Evolutionary conservation across 2,888 invertebrate species (phyloP).

Genomic region (Adineta ricciae): DNA sequence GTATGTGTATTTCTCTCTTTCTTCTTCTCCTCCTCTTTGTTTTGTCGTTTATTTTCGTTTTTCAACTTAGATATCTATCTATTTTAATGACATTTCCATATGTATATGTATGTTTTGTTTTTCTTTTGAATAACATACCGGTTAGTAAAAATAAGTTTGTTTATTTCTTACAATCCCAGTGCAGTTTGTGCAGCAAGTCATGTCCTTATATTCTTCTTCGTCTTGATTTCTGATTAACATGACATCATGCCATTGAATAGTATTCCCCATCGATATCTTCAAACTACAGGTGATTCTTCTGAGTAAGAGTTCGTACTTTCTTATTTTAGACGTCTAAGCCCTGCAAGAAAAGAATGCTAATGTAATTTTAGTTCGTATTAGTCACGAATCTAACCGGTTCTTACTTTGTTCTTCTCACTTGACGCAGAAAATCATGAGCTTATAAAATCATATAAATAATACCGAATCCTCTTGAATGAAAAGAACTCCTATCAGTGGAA

Average conservation of each 20-base stretch:
- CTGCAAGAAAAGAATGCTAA: too few relatives aligned
- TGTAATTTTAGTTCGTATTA: too few relatives aligned
- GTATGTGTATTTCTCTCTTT: too few relatives aligned
- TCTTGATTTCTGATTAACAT: neutral
- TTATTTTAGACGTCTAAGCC: too few relatives aligned
- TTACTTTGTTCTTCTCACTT: neutral
- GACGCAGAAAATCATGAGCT: neutral
- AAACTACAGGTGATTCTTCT: too few relatives aligned
- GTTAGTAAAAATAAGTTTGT: neutral
- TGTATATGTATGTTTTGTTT: neutral
- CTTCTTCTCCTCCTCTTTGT: neutral
- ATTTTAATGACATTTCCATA: neutral
- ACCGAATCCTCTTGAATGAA: neutral
- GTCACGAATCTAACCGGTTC: too few relatives aligned
- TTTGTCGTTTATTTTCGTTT: neutral
- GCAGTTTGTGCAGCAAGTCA: neutral
- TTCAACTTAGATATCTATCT: neutral
- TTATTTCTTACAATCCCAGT: neutral
- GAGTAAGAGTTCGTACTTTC: too few relatives aligned
- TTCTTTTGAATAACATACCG: neutral
- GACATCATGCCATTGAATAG: too few relatives aligned
- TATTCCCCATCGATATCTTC: too few relatives aligned
- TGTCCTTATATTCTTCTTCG: neutral
- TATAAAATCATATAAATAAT: neutral
- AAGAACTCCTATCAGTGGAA: neutral